Base-by-base conservation (phyloP, 2,888 invertebrate genomes). In the Lordiphosa andalusiaca region DNA sequence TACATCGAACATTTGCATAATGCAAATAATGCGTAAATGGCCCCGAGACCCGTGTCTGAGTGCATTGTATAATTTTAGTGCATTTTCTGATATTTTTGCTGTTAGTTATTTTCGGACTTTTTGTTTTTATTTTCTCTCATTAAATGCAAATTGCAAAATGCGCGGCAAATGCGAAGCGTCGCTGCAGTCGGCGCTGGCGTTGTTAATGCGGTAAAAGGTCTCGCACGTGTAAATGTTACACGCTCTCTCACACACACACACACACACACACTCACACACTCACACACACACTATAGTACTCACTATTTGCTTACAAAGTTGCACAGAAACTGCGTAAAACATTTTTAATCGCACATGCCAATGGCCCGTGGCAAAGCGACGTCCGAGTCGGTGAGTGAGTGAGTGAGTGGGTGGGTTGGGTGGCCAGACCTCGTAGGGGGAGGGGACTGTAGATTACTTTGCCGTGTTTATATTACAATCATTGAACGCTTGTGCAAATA, bases 221-320 rank as follows among this genome's bases (percentile, higher is more conserved):
- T 76, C 73, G 71, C 77, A 80, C 76, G 80, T 77, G 80, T 77
- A 71, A 69, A 60, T 67, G 66, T 64, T 71, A 59, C 71, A 72
- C 44, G 48, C 53, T 57, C 38, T 9, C 33, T 4, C 54, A 55
- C 23, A 67, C 44, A 63, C 58, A 36, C 49, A 53, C 53, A 42
- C 25, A 50, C 37, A 33, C 39, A 41, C 23, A 25, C 19, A 19
- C 19, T 4, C 19, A 19, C 19, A 19, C 19, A 53, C 53, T 40
- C 25, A 48, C 37, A 25, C 41, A 42, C 23, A 25, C 19, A 19
- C 19, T 0, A 16, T 16, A 1, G 16, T 16, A 2, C 16, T 1
- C 50, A 51, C 42, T 60, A 59, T 65, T 63, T 36, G 36, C 53
- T 66, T 80, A 80, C 76, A 80, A 58, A 59, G 76, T 73, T 64